These are phyloP conservation scores for Zosterops borbonicus DNA, from an alignment of 2,113 vertebrate genomes.

Conservation along the genomic window DNA sequence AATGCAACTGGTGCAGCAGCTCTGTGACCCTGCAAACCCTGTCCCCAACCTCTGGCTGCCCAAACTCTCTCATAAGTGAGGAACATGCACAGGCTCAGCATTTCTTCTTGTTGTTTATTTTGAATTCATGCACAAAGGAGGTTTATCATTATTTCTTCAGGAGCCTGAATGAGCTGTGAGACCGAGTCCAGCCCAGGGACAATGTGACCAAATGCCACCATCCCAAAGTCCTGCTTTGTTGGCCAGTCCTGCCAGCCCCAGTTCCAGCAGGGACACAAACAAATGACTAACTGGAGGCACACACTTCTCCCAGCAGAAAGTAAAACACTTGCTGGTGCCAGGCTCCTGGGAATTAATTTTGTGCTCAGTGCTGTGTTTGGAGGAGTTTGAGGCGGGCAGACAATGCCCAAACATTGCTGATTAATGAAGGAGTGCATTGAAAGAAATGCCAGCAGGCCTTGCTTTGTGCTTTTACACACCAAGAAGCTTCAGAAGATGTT, in stretches of 20 bases:
- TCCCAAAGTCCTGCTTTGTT: neutral
- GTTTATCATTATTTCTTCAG: neutral
- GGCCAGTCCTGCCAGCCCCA: neutral
- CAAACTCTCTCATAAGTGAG: neutral
- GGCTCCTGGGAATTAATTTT: neutral
- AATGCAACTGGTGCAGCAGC: slow-evolving; percentile 1
- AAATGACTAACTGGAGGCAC: neutral
- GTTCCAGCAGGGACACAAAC: slow-evolving; percentile 2
- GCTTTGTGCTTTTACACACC: neutral
- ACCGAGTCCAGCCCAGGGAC: neutral
- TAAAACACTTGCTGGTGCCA: neutral
- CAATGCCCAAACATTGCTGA: neutral
- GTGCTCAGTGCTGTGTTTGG: neutral
- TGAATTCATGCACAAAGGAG: neutral
- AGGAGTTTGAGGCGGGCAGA: neutral
- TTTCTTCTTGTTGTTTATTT: slow-evolving; percentile 4
- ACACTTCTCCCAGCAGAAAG: neutral
- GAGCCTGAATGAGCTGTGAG: neutral
- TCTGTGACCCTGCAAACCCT: neutral
- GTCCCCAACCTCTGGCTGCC: neutral
- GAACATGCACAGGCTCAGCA: neutral
- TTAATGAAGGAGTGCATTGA: neutral
- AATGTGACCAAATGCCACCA: neutral
- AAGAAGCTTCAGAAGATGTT: neutral
- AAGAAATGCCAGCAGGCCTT: neutral